Evolutionary conservation across 1,140 invertebrate genomes (phyloP), one percentile per base, ranked within the genome.

Genomic region (Cotesia glomerata): DNA sequence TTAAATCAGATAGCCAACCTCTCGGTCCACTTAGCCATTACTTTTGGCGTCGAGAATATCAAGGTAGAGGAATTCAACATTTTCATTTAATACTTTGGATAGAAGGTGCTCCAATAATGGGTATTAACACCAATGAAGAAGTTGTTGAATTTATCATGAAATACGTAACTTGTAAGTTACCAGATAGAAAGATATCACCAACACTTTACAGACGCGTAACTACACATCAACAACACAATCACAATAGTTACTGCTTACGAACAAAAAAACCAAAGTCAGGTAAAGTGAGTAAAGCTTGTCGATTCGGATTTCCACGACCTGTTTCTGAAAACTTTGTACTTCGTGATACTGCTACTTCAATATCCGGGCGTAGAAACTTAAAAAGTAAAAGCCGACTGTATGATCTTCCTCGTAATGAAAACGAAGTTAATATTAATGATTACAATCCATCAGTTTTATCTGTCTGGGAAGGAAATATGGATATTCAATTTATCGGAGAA

Each of bases 341-440:
- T 5, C 69, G 79, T 58, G 77, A 79, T 75, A 74, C 75, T 59
- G 59, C 58, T 13, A 62, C 54, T 39, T 75, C 79, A 13, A 76
- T 81, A 36, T 76, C 75, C 56, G 76, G 72, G 14, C 67, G 78
- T 61, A 76, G 75, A 76, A 74, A 69, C 39, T 72, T 81, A 34
- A 74, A 74, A 74, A 49, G 36, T 32, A 79, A 78, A 63, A 75
- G 71, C 39, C 74, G 80, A 70, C 68, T 82, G 36, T 80, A 80
- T 75, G 77, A 80, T 78, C 45, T 81, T 54, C n/a, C 75, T 18
- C 18, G 18, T 18, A 18, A 18, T 18, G 18, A 18, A 18, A 18
- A 18, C 0, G 18, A 18, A 18, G 11, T 11, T 14, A 61, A 49
- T 36, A 77, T 81, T 34, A 84, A 78, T n/a, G n/a, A 54, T n/a